These are phyloP conservation scores for Heteractis magnifica DNA, from an alignment of 92 coral and sea anemone genomes.

Conservation along the genomic window DNA sequence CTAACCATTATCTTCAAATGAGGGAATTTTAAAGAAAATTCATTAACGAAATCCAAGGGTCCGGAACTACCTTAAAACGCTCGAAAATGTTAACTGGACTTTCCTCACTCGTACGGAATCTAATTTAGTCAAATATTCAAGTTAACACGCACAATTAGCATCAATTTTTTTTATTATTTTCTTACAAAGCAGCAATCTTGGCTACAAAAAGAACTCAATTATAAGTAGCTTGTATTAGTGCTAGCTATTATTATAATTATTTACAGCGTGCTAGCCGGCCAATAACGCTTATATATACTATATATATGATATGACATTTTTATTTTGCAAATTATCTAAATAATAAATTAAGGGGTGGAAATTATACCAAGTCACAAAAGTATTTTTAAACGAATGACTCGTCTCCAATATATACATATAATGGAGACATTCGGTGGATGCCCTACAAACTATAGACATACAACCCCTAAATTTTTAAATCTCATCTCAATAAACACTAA, in stretches of 20 bases:
- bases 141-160: background rate
- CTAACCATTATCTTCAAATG: too few relatives aligned
- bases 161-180: constrained; percentile 3
- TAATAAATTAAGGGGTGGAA: background rate
- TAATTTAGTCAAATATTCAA: background rate
- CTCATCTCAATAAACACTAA: background rate
- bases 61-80: too few relatives aligned
- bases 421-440: too few relatives aligned
- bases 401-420: background rate
- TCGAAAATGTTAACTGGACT: too few relatives aligned
- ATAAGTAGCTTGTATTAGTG: background rate
- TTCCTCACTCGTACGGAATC: background rate
- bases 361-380: background rate
- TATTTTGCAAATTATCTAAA: background rate
- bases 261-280: constrained; percentile 7
- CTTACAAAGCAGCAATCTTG: constrained; percentile 26
- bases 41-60: too few relatives aligned
- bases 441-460: too few relatives aligned
- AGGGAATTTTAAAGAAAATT: too few relatives aligned
- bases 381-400: background rate
- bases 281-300: background rate
- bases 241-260: constrained; percentile 12
- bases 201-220: constrained; percentile 20
- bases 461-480: too few relatives aligned
- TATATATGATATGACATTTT: background rate